These are phyloP conservation scores for Sardina pilchardus DNA, from an alignment of 2,113 vertebrate species.

Conservation along the genomic window DNA sequence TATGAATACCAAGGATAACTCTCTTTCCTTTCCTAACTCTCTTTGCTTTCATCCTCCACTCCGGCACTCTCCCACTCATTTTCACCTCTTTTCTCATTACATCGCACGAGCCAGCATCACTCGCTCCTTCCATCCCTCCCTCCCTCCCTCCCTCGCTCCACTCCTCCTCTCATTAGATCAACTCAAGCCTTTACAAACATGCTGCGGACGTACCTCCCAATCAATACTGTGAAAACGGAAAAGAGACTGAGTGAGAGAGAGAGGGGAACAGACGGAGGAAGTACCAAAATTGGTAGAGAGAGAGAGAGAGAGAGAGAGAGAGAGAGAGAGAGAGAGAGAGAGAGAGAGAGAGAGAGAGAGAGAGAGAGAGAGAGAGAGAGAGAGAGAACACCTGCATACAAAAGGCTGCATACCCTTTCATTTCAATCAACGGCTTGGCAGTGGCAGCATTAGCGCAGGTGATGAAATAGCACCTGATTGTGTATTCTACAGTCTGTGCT, in stretches of 20 bases:
- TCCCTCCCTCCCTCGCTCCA: neutral
- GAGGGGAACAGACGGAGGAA: neutral
- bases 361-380: slow-evolving; percentile 10
- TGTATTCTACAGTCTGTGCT: slow-evolving; percentile 23
- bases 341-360: neutral
- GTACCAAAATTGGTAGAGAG: too few relatives aligned
- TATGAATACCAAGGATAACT: neutral
- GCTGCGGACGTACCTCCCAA: neutral
- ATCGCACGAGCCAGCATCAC: neutral
- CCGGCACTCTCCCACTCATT: neutral
- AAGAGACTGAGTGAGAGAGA: neutral
- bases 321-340: neutral
- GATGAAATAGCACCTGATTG: slow-evolving; percentile 24
- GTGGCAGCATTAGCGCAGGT: neutral
- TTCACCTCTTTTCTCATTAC: slow-evolving; percentile 4
- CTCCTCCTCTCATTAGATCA: neutral
- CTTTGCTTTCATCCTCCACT: neutral
- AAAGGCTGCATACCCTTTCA: slow-evolving; percentile 14
- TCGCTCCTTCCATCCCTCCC: neutral
- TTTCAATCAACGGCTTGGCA: neutral
- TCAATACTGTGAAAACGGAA: neutral
- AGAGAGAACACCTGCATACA: slow-evolving; percentile 20
- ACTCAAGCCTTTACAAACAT: neutral
- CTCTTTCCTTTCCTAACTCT: neutral
- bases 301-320: neutral